Base-by-base conservation (phyloP, 1,140 invertebrate species). In the Nomia melanderi region DNA sequence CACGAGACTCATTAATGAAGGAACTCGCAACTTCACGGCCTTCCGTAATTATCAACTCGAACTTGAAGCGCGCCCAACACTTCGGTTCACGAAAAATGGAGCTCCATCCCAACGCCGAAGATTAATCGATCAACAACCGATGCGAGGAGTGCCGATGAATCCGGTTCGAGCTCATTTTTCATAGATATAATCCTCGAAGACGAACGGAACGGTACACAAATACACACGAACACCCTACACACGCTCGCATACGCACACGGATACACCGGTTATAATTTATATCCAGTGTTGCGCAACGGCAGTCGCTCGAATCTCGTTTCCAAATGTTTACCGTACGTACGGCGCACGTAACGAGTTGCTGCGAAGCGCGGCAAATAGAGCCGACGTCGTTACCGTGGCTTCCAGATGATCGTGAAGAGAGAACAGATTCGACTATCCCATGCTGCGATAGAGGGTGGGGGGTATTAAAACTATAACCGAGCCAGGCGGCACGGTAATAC, bases 381-480 rank as follows among this genome's bases (percentile, higher is more conserved):
- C 14, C 14, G 27, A 23, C 11, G 33, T 62, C 33, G 63, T 65
- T 47, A 50, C 23, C 23, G 17, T 7, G 41, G 23, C 41, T 44
- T 4, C 9, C 25, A 25, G 39, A 65, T 12, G 63, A 50, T 29
- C 14, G 20, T 23, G 66, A 20, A 29, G 53, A 36, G 50, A 31
- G 41, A 25, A 62, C 20, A 47, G 23, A 53, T 41, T 57, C 11
- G n/a, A 14, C 17, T 57, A 20, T 76, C 20, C 62, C 63, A 44
- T 20, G 62, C n/a, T 29, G 12, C 14, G 20, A 39, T 0, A n/a
- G 14, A 54, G 14, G n/a, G n/a, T n/a, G n/a, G n/a, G n/a, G 77
- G 60, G 63, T 44, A 83, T 84, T 79, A 76, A 73, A 83, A 76
- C 70, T 76, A 76, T 83, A 83, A 72, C 53, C 44, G 62, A 3